Evolutionary conservation across 2,113 vertebrate genomes (phyloP).

Genomic region (Edolisoma coerulescens): DNA sequence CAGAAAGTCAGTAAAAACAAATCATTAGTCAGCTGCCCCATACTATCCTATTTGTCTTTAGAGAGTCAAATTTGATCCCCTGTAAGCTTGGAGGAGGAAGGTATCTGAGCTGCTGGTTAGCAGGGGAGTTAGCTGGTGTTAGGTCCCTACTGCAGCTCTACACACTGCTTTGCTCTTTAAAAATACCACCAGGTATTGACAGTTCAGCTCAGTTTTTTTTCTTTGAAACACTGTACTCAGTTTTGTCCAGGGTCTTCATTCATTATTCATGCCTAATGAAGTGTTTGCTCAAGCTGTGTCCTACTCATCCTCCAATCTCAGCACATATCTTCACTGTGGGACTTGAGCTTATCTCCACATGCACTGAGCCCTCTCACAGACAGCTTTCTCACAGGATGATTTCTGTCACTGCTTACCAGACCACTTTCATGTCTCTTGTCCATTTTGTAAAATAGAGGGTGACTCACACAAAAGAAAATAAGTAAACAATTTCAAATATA

Average conservation of each 20-base stretch:
- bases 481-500: neutral
- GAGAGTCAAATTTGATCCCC: neutral
- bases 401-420: conserved; percentile 18
- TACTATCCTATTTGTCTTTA: neutral
- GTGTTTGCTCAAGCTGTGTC: conserved; percentile 40
- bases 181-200: neutral
- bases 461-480: neutral
- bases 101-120: neutral
- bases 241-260: conserved; percentile 19
- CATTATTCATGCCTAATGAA: conserved; percentile 51
- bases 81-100: neutral
- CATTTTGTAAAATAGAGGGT: conserved; percentile 5
- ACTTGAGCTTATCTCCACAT: neutral
- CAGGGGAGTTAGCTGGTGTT: neutral
- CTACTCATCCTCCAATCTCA: conserved; percentile 18
- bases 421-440: neutral
- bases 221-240: neutral
- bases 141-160: neutral
- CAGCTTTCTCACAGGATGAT: neutral
- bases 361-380: neutral
- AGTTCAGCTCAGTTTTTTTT: neutral
- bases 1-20: neutral
- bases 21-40: neutral
- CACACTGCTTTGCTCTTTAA: neutral
- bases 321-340: conserved; percentile 11